Evolutionary conservation across 2,888 invertebrate genomes (phyloP), one percentile per base, ranked within the genome.

Genomic region (Phengaris alcon): DNA sequence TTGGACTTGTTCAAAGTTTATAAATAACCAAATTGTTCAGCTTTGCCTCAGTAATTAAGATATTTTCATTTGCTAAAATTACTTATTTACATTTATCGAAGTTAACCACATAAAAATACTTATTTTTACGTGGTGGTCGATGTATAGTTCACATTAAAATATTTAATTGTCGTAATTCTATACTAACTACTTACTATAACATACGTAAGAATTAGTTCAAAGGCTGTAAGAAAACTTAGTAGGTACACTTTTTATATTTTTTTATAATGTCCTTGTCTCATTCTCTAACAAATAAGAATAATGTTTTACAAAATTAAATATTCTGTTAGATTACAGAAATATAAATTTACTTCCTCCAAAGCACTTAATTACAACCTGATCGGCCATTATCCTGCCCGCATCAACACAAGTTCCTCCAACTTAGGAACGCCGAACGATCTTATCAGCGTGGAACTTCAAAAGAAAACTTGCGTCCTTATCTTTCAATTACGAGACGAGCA

Each of bases 401-500:
- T 35, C 59, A 35, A 35, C 35, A 35, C 35, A 35, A 59, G 35
- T 64, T 64, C 64, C 35, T 35, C 64, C 35, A 44, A 64, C 64
- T 35, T 44, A 2, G 35, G 35, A 64, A 12, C 64, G 64, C 6
- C 35, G 35, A 64, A 12, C 64, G 64, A 64, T 64, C 6, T 35
- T 64, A 64, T 64, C 64, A 22, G 59, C 22, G 64, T 5, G 64
- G 52, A 52, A 9, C 13, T 15, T 54, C 72, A 72, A 72, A 72
- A 72, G 72, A 52, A 72, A 72, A 72, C 12, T 72, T 72, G 13
- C 52, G 54, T 72, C 54, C 54, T 72, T 72, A 72, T 72, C 72
- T 72, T 72, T 54, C 72, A 72, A 72, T 72, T 72, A 72, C 52
- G 72, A 54, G 72, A 72, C 15, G 72, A 72, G 54, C 54, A 72